Evolutionary conservation across 2,888 invertebrate species (phyloP), one percentile per base, ranked within the genome.

Genomic region (Phengaris alcon): DNA sequence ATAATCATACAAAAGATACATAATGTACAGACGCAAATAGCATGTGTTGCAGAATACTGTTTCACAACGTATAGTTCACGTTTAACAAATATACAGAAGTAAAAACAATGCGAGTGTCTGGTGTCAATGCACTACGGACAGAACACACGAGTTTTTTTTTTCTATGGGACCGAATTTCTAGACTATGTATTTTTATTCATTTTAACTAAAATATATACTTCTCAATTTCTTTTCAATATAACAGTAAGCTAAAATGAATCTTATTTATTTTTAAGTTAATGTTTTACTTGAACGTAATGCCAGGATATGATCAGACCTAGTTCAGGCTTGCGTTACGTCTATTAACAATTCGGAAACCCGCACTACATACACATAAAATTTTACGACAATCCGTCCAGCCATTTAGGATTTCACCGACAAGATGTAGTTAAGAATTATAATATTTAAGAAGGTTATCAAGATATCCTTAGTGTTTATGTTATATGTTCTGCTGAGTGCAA

Each of bases 81-180:
- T n/a, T 68, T 48, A 48, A 48, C 48, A 69, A 69, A 69, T 69
- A 48, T 69, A 69, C 46, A 13, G 68, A 69, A 69, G 69, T 48
- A 69, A 69, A 69, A 69, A 69, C 69, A 69, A 46, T n/a, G 15
- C 69, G 48, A 44, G 64, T 35, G 64, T 64, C 69, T 69, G 15
- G 48, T 48, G 69, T 15, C 69, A 69, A 48, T 48, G 69, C 48
- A 69, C 69, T 69, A 15, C 35, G 35, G 64, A 69, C 15, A 69
- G 46, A 15, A 48, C 46, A 15, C 69, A 69, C 46, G 48, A 46
- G 68, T 68, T 68, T 48, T 68, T 22, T 22, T 68, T 44, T 68
- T 46, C 10, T 64, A 68, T 44, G 35, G 46, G 3, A 46, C 44
- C n/a, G n/a, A 68, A 68, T 46, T 46, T 46, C 68, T 7, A 68